A percentile compares a stretch with the other conserved stretches of the same genome.
Conservation (phyloP, 1,140 invertebrate species). For the Ips typographus region DNA sequence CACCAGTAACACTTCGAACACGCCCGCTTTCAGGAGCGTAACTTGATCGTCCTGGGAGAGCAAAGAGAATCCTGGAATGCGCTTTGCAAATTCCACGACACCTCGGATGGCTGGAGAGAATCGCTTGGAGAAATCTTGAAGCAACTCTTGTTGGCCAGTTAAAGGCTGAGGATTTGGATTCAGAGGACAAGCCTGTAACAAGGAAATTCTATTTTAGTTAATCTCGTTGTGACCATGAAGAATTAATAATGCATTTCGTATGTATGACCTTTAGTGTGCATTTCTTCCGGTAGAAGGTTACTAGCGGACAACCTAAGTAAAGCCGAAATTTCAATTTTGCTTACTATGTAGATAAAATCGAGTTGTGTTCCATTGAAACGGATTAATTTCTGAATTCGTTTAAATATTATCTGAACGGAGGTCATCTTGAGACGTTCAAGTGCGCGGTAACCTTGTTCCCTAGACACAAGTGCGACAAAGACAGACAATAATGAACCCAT, state of each 20-base stretch:
- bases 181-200: conserved; percentile 87
- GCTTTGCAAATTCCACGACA: conserved; percentile 96
- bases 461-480: conserved; percentile 35
- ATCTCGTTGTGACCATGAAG: no score
- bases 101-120: conserved; percentile 95
- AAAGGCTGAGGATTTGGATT: conserved; percentile 88
- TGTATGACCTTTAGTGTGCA: no score
- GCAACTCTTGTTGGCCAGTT: conserved; percentile 73
- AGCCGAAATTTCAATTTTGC: no score
- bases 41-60: conserved; percentile 96
- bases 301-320: no score
- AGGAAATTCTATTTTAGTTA: conserved; percentile 16
- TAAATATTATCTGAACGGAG: conserved; percentile 6
- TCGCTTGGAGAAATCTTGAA: conserved; percentile 88
- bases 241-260: neutral
- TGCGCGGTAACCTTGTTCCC: conserved; percentile 42
- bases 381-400: conserved; percentile 13
- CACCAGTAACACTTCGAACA: conserved; percentile 92
- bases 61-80: conserved; percentile 93
- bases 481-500: conserved; percentile 25
- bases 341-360: no score
- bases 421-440: conserved; percentile 35
- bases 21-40: conserved; percentile 91
- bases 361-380: neutral
- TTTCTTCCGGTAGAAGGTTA: no score